Evolutionary conservation across 2,888 invertebrate species (phyloP), one percentile per base, ranked within the genome.

Genomic region (Eupithecia subumbrata): DNA sequence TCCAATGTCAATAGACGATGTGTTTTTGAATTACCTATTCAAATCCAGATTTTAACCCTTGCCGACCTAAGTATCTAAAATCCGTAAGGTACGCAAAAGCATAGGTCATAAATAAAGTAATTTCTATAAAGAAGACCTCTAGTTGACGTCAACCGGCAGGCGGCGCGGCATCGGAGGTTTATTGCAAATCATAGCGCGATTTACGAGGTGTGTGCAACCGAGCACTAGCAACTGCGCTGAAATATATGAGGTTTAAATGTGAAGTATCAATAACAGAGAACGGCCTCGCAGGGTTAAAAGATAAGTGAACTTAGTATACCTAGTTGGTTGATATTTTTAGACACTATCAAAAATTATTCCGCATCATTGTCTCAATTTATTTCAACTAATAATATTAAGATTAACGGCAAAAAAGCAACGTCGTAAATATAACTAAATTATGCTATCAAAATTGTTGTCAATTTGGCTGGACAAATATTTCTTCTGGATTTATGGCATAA

Each of bases 101-200:
- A 43, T 25, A 74, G 78, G 78, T 72, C 68, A 79, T 79, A 78
- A 80, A 80, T 82, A 82, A 80, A 56, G 30, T 71, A 68, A 79
- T 79, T 78, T 80, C 79, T 79, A 73, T 80, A 79, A 82, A 82
- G 80, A 81, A 80, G 80, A 80, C 69, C 77, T 80, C 80, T 78
- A 71, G 78, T 78, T 76, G 80, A 78, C 77, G 80, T 75, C 73
- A 25, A 56, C 80, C 77, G 80, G 84, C 82, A 78, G 70, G 69
- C 68, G 74, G 64, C 73, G 82, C 78, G 5, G 78, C 80, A 82
- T 83, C 68, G 81, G 83, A 85, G 83, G 84, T 85, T 89, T 87
- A 87, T 87, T 88, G 87, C 87, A 88, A 89, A 87, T 89, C 86
- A 86, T 87, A 86, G 78, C 16, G 78, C 83, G 85, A 89, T 90